Base-by-base conservation (phyloP, 2,113 vertebrate genomes). In the Zosterops japonicus region DNA sequence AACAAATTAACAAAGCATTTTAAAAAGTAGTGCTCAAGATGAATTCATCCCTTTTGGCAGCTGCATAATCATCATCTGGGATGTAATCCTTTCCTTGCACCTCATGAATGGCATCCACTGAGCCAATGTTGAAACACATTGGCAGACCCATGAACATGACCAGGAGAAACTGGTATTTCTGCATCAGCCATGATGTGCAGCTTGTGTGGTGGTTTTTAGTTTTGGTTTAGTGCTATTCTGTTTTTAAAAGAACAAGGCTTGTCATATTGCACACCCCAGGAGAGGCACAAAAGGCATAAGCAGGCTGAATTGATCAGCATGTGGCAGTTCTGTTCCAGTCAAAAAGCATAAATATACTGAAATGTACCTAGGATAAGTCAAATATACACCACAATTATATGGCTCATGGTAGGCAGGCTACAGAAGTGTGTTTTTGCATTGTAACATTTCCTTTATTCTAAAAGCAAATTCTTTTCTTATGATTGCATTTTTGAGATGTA, bases 381-480 rank as follows among this genome's bases (percentile, higher is more conserved):
- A 71, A 83, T 83, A 56, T 16, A 42, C 33, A 74, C 59, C n/a
- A 41, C 56, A 89, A 59, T 89, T 92, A 61, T 4, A 59, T 39
- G 23, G 86, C 68, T 86, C 31, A 3, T 67, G 60, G 60, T 50
- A 87, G 71, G 82, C 65, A 92, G 69, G 36, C 55, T 77, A 71
- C 59, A 76, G 77, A 72, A 88, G 44, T 57, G 33, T 87, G 55
- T 87, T 94, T 95, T 74, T 93, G 60, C 41, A 81, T 70, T 86
- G 55, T 84, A 74, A 77, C 19, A 19, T 70, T 87, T 94, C 77
- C 56, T 87, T 64, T 84, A 61, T 81, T 93, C 42, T 31, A 64
- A 91, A 83, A 84, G 68, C 56, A 89, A 52, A 36, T 70, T 65
- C 14, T 53, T 88, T 71, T 65, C 52, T 86, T 72, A 65, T 64